Evolutionary conservation across 2,797 vertebrate genomes (phyloP), one percentile per base, ranked within the genome.

Genomic region (Epinephelus coioides): DNA sequence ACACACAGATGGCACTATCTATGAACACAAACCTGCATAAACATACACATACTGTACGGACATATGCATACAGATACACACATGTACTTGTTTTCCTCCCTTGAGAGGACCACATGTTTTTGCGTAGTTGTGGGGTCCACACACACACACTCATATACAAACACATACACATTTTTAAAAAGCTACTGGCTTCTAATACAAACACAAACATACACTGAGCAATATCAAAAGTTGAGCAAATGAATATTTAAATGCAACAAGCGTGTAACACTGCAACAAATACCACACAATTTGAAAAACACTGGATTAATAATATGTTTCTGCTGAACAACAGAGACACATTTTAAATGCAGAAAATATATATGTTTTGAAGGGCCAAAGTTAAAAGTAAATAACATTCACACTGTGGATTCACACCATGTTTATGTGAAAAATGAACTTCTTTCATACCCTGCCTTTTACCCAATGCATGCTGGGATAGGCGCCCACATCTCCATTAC

Each of bases 11-110:
- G 64, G 53, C 47, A 47, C 18, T 14, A 19, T 71, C 25, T n/a
- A 54, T 40, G 3, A 21, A 63, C 23, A 54, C 59, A 79, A 49
- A 53, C 38, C 19, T 67, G 78, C 53, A 70, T 57, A 70, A 5
- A 54, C 65, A 66, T 18, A 19, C 19, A 44, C 30, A 23, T 18
- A 49, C 44, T 44, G 27, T 18, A 27, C 23, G 71, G n/a, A 61
- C 17, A 57, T 44, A 62, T 27, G 30, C 27, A 70, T 12, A 17
- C 18, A 34, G 7, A 34, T 1, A 34, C 34, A 34, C 34, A 34
- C 0, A 17, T 14, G 23, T 1, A 59, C 62, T 11, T 43, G 3
- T 11, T 43, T 43, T 43, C 40, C 40, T 12, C 2, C 11, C 40
- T 11, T 43, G 9, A 43, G 40, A 12, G 40, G 40, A 43, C 40